A percentile compares a stretch with the other conserved stretches of the same genome.
phyloP scores from a whole-genome alignment of 1,140 invertebrate genomes.

The Bicyclus anynana region DNA sequence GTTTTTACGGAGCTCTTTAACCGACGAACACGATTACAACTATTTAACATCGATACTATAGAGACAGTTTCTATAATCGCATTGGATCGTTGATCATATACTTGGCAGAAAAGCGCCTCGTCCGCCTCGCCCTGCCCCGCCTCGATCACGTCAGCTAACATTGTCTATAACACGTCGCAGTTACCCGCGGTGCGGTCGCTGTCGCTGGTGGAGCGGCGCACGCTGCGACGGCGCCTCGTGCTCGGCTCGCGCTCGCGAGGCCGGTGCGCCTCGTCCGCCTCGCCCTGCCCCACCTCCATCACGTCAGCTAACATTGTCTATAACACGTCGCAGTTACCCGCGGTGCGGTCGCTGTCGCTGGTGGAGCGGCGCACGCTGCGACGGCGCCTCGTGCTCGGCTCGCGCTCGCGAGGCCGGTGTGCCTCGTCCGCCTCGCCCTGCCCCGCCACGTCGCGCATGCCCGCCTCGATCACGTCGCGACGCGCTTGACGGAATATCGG shows the following conservation, averaged over 20 bases:
- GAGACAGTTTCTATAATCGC: too few species aligned
- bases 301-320: too few species aligned
- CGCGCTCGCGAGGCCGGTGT: neutral
- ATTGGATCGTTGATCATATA: too few species aligned
- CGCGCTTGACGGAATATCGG: constrained; percentile 86
- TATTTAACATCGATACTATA: too few species aligned
- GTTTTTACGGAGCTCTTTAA: too few species aligned
- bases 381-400: constrained; percentile 11
- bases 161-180: too few species aligned
- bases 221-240: constrained; percentile 18
- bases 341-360: constrained; percentile 42
- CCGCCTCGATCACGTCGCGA: constrained; percentile 84
- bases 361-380: constrained; percentile 24
- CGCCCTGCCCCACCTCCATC: too few species aligned
- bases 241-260: neutral
- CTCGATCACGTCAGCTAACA: too few species aligned
- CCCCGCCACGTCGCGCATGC: constrained; percentile 51
- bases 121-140: constrained; percentile 30
- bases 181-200: constrained; percentile 43
- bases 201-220: constrained; percentile 33
- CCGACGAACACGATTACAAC: too few species aligned
- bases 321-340: constrained; percentile 32
- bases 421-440: constrained; percentile 25
- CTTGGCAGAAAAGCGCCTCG: too few species aligned
- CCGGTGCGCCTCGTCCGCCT: constrained; percentile 11